Conservation (phyloP, 2,888 invertebrate species). For the Oscheius sp. region DNA sequence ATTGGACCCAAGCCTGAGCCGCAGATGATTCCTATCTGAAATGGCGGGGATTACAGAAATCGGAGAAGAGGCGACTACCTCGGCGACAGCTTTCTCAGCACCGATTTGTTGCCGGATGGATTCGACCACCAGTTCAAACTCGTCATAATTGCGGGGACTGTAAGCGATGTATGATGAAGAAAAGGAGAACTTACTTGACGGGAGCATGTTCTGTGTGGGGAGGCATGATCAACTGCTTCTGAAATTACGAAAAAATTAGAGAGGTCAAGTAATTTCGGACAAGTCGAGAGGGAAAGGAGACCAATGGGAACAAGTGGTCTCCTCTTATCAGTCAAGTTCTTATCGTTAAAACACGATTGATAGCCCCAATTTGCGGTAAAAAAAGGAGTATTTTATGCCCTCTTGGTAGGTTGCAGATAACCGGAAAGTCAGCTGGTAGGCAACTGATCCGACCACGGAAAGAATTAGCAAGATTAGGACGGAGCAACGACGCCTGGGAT, state of each 20-base stretch:
- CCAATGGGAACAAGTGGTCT: neutral
- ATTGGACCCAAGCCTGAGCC: constrained; percentile 86
- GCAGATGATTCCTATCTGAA: constrained; percentile 88
- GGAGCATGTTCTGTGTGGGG: constrained; percentile 7
- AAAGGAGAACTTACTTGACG: constrained; percentile 8
- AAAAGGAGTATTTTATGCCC: too few relatives aligned
- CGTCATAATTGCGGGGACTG: constrained; percentile 58
- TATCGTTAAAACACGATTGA: neutral
- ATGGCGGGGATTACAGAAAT: neutral
- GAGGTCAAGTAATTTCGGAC: neutral
- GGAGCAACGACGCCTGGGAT: too few relatives aligned
- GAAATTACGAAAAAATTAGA: neutral
- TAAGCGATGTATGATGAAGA: neutral
- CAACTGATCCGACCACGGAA: too few relatives aligned
- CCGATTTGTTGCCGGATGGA: constrained; percentile 51
- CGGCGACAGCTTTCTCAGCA: constrained; percentile 39
- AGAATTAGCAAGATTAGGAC: too few relatives aligned
- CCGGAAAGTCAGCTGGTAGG: too few relatives aligned
- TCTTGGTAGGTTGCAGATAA: too few relatives aligned
- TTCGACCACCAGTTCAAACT: constrained; percentile 46
- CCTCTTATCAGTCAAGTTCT: neutral
- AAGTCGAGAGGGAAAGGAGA: neutral
- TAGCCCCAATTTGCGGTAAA: too few relatives aligned
- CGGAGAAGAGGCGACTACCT: constrained; percentile 2
- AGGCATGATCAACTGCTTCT: neutral